These are phyloP conservation scores for Sminthurides bifidus DNA, from an alignment of 1,140 invertebrate genomes.

Conservation along the genomic window DNA sequence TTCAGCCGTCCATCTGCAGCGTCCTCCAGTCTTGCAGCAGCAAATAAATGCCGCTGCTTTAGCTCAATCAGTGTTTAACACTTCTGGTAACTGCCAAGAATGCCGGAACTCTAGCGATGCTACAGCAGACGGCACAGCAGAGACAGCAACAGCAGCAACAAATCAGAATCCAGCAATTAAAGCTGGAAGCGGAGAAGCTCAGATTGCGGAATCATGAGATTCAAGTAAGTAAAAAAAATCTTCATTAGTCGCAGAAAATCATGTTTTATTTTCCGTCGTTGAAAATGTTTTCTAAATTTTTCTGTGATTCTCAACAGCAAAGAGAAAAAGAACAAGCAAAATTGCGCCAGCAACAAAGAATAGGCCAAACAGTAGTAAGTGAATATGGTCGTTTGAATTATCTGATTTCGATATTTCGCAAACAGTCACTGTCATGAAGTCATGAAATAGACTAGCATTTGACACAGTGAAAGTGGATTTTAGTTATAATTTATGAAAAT, in stretches of 20 bases:
- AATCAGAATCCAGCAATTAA: slow-evolving; percentile 63
- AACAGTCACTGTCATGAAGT: no score
- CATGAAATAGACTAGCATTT: neutral
- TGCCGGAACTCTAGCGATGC: slow-evolving; percentile 7
- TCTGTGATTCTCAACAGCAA: no score
- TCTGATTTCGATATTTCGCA: neutral
- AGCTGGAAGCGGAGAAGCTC: slow-evolving; percentile 72
- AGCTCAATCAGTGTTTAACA: slow-evolving; percentile 32
- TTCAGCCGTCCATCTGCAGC: slow-evolving; percentile 58
- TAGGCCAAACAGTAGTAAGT: slow-evolving; percentile 27
- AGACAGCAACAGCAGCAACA: slow-evolving; percentile 52
- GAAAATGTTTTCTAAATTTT: slow-evolving; percentile 4
- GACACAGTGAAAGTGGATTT: neutral
- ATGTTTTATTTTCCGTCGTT: neutral
- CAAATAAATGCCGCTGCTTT: slow-evolving; percentile 25
- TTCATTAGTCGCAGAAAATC: neutral
- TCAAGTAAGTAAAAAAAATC: slow-evolving; percentile 46
- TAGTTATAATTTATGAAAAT: neutral
- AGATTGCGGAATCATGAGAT: slow-evolving; percentile 81
- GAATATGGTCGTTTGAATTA: neutral
- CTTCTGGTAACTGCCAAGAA: no score
- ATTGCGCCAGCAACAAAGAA: slow-evolving; percentile 27
- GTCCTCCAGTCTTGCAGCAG: slow-evolving; percentile 50
- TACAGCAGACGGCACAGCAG: neutral
- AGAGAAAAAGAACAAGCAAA: slow-evolving; percentile 32